Conservation (phyloP, 2,113 vertebrate genomes). For the Elephantulus edwardii region DNA sequence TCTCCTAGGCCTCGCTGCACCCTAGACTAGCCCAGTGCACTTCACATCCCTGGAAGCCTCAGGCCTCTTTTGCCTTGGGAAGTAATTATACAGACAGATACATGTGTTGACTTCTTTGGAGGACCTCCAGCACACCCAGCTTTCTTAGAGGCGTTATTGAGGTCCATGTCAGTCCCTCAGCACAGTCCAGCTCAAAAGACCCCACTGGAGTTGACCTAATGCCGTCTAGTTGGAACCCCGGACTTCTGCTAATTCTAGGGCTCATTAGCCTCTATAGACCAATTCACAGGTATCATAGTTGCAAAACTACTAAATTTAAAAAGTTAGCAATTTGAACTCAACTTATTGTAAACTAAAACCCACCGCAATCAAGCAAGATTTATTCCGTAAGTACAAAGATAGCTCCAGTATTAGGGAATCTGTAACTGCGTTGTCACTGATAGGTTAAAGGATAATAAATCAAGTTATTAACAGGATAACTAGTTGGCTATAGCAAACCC, state of each 20-base stretch:
- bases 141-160: neutral
- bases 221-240: neutral
- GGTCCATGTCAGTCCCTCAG: neutral
- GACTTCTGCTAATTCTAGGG: neutral
- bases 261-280: neutral
- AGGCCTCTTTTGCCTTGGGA: neutral
- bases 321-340: slow-evolving; percentile 7
- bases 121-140: neutral
- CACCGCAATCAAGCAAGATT: neutral
- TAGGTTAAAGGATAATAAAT: slow-evolving; percentile 44
- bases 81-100: neutral
- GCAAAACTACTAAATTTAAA: slow-evolving; percentile 15
- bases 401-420: neutral
- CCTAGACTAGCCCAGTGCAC: neutral
- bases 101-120: neutral
- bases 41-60: neutral
- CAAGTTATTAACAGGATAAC: slow-evolving; percentile 7
- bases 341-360: slow-evolving; percentile 25
- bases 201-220: neutral
- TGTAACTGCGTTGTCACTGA: neutral
- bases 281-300: neutral
- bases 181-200: neutral
- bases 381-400: slow-evolving; percentile 3
- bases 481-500: neutral
- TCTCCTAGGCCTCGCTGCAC: slow-evolving; percentile 15